phyloP scores from a whole-genome alignment of 2,113 vertebrate species.

The Trichechus manatus region DNA sequence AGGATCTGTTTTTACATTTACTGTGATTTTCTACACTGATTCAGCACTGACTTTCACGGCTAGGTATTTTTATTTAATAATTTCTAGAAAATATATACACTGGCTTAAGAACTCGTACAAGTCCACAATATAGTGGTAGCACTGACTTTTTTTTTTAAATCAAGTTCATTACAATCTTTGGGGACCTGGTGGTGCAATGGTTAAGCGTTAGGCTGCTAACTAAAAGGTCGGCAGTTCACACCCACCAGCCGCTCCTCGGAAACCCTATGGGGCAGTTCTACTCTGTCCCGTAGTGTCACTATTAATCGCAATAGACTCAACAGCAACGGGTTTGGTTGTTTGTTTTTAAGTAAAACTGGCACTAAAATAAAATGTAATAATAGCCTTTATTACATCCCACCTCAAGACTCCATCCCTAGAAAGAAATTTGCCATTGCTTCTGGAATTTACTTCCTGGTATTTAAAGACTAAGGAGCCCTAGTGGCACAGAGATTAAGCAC shows the following conservation, averaged over 20 bases:
- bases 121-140: background rate
- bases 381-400: slow-evolving; percentile 36
- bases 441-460: slow-evolving; percentile 50
- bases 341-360: background rate
- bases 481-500: background rate
- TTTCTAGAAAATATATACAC: slow-evolving; percentile 48
- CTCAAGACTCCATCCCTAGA: slow-evolving; percentile 41
- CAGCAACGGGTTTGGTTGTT: no score
- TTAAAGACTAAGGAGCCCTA: slow-evolving; percentile 16
- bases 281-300: no score
- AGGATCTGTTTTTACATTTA: slow-evolving; percentile 51
- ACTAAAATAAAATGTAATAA: slow-evolving; percentile 54
- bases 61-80: slow-evolving; percentile 55
- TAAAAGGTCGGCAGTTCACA: no score
- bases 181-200: no score
- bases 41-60: slow-evolving; percentile 53
- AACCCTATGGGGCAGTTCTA: no score
- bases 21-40: slow-evolving; percentile 17
- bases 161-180: slow-evolving; percentile 22
- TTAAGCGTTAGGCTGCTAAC: no score
- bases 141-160: background rate
- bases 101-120: background rate
- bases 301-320: no score
- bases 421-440: slow-evolving; percentile 43
- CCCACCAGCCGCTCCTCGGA: no score